Evolutionary conservation across 2,113 vertebrate species (phyloP).

Genomic region (Reinhardtius hippoglossoides): DNA sequence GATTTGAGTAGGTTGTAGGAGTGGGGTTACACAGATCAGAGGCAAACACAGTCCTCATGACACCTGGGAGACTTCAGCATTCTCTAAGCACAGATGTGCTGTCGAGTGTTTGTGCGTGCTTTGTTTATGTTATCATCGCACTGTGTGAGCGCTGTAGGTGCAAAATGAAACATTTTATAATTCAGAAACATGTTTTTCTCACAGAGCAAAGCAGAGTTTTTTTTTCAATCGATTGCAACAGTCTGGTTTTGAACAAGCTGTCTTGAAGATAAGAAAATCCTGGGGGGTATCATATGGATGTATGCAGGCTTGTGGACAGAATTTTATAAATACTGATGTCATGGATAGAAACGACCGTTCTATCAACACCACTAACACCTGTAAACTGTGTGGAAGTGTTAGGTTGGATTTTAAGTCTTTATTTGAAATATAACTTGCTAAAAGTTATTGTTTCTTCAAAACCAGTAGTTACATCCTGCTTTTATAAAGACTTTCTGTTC

Average conservation of each 20-base stretch:
- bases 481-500: not conserved
- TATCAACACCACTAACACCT: not conserved
- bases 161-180: not conserved
- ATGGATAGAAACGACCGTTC: not conserved
- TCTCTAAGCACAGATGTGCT: not conserved
- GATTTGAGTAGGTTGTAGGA: slow-evolving; percentile 26
- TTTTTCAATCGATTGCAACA: not conserved
- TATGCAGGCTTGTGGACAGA: not conserved
- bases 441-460: too few relatives aligned
- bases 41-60: slow-evolving; percentile 13
- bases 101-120: not conserved
- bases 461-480: not conserved
- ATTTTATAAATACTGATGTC: not conserved
- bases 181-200: not conserved
- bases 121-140: not conserved
- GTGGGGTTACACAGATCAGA: slow-evolving; percentile 19
- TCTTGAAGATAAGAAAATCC: not conserved
- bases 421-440: too few relatives aligned
- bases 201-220: not conserved
- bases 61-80: not conserved
- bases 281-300: not conserved
- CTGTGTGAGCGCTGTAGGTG: not conserved
- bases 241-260: not conserved
- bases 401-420: not conserved
- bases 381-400: not conserved